Conservation (phyloP, 2,888 invertebrate species). For the Temnothorax rugatulus region DNA sequence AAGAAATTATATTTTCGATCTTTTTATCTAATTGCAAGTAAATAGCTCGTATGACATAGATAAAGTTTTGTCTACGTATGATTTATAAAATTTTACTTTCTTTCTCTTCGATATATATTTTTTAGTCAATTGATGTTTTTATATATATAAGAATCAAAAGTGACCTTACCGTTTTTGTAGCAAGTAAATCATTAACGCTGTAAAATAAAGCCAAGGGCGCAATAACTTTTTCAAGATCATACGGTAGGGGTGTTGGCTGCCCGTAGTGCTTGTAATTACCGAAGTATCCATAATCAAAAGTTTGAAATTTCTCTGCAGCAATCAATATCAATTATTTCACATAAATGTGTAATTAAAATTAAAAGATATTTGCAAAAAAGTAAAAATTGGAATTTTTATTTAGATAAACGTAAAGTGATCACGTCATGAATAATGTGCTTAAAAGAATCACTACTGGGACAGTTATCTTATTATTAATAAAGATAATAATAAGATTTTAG, state of each 20-base stretch:
- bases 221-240: constrained; percentile 29
- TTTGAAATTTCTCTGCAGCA: constrained; percentile 26
- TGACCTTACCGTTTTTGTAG: background rate
- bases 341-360: background rate
- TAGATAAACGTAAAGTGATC: background rate
- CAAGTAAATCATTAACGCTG: background rate
- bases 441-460: background rate
- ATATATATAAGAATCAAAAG: background rate
- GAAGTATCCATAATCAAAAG: background rate
- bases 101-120: background rate
- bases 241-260: background rate
- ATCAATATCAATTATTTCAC: background rate
- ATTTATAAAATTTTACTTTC: background rate
- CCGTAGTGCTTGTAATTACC: constrained; percentile 6
- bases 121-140: background rate
- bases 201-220: constrained; percentile 29
- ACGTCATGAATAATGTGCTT: background rate
- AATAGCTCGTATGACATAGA: background rate
- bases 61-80: background rate
- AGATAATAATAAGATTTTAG: background rate
- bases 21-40: background rate
- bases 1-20: background rate
- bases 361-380: background rate
- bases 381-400: constrained; percentile 3
- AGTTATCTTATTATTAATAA: background rate